Base-by-base conservation (phyloP, 2,113 vertebrate genomes). In the Rhegmatorhina hoffmannsi region DNA sequence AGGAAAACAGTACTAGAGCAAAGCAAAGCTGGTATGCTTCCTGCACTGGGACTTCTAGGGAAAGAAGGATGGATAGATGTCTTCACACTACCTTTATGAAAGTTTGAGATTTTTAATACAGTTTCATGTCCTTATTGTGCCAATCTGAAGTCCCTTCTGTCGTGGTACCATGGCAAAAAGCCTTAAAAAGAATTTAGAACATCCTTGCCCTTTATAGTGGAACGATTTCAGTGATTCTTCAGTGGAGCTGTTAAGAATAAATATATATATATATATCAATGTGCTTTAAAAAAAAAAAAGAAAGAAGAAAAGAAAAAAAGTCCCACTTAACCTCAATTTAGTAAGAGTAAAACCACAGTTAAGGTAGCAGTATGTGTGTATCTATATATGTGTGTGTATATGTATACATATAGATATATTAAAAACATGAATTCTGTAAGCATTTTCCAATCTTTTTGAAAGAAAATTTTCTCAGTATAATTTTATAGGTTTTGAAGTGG, bases 351-450 rank as follows among this genome's bases (percentile, higher is more conserved):
- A 92, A 58, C 21, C 43, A 63, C 23, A 34, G 11, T 43, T 67
- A 69, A 4, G 0, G 1, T 77, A 70, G n/a, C 12, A 46, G 29
- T 12, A 18, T 49, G 1, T 25, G 2, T 10, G 4, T 26, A 1
- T 47, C 4, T 52, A 15, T 19, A 10, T 40, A 1, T 29, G 2
- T 9, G 6, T 60, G 1, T 28, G 11, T 38, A 9, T 7, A 3
- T 58, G 1, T 38, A 6, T 5, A 10, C n/a, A 4, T 49, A 4
- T 69, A 31, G 20, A 38, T 63, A 4, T 29, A 60, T 40, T 58
- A 38, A 60, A 17, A 13, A 3, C 9, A 31, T 62, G 7, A 87
- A 62, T 72, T 90, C 70, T 72, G 4, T 67, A 29, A 38, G 25
- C 59, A 47, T 24, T 56, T 90, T 62, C 18, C 17, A 13, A 1